Evolutionary conservation across 2,888 invertebrate genomes (phyloP).

Genomic region (Hemistola chrysoprasaria): DNA sequence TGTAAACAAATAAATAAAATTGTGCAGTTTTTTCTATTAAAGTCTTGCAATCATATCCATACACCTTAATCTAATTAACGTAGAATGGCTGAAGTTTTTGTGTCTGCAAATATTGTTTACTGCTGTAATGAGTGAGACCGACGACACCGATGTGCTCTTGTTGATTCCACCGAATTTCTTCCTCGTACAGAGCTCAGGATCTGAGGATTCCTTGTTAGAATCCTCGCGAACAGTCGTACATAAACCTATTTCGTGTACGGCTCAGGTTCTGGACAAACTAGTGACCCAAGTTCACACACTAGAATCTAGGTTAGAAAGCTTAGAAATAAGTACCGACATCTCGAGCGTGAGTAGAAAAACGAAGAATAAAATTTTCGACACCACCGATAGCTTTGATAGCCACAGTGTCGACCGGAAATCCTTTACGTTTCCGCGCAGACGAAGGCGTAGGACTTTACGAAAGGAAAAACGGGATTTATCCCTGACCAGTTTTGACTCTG

Average conservation of each 20-base stretch:
- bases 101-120: slow-evolving; percentile 24
- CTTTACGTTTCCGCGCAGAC: slow-evolving; percentile 68
- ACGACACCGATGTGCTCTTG: slow-evolving; percentile 92
- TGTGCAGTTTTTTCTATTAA: too few species aligned
- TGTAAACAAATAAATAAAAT: too few species aligned
- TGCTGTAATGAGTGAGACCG: slow-evolving; percentile 81
- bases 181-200: slow-evolving; percentile 82
- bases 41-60: background rate
- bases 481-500: slow-evolving; percentile 56
- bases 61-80: slow-evolving; percentile 2
- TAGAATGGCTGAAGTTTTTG: slow-evolving; percentile 57
- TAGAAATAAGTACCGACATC: slow-evolving; percentile 60
- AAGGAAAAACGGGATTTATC: slow-evolving; percentile 51
- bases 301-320: slow-evolving; percentile 74
- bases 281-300: slow-evolving; percentile 85
- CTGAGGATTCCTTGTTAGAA: slow-evolving; percentile 72
- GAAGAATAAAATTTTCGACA: slow-evolving; percentile 48
- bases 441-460: slow-evolving; percentile 51
- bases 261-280: slow-evolving; percentile 77
- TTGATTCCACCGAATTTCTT: slow-evolving; percentile 91
- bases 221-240: slow-evolving; percentile 73
- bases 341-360: slow-evolving; percentile 46
- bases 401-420: slow-evolving; percentile 59
- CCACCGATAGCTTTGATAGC: slow-evolving; percentile 57
- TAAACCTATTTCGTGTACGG: slow-evolving; percentile 71